Conservation (phyloP, 2,888 invertebrate species). For the Polyommatus iphigenia region DNA sequence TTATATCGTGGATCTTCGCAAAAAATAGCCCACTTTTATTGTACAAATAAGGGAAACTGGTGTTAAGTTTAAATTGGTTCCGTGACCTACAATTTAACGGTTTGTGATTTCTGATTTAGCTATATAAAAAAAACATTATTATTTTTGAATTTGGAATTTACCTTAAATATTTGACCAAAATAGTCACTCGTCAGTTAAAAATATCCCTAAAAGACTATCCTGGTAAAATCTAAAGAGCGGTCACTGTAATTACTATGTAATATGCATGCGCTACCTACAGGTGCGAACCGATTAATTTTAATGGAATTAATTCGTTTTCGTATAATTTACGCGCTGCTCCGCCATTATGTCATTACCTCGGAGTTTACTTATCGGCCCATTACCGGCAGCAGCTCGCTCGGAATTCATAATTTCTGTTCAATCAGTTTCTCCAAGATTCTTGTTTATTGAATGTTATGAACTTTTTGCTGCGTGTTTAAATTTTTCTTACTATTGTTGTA, state of each 20-base stretch:
- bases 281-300: constrained; percentile 43
- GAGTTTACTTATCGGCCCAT: constrained; percentile 42
- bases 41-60: background rate
- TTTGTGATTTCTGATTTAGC: background rate
- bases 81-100: background rate
- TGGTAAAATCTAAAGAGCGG: constrained; percentile 30
- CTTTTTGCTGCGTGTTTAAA: background rate
- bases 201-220: background rate
- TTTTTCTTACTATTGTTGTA: background rate
- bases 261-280: constrained; percentile 35
- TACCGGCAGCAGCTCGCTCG: constrained; percentile 35
- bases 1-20: background rate
- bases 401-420: constrained; percentile 21
- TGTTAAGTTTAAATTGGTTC: background rate
- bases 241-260: constrained; percentile 40
- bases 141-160: background rate
- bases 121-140: background rate
- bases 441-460: background rate
- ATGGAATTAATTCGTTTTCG: constrained; percentile 41
- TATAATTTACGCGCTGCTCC: constrained; percentile 42
- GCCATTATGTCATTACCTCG: constrained; percentile 43
- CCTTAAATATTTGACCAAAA: background rate
- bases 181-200: background rate
- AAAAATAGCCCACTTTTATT: constrained; percentile 22
- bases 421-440: background rate